phyloP scores from a whole-genome alignment of 1,140 invertebrate species.

The Mizuhopecten yessoensis region DNA sequence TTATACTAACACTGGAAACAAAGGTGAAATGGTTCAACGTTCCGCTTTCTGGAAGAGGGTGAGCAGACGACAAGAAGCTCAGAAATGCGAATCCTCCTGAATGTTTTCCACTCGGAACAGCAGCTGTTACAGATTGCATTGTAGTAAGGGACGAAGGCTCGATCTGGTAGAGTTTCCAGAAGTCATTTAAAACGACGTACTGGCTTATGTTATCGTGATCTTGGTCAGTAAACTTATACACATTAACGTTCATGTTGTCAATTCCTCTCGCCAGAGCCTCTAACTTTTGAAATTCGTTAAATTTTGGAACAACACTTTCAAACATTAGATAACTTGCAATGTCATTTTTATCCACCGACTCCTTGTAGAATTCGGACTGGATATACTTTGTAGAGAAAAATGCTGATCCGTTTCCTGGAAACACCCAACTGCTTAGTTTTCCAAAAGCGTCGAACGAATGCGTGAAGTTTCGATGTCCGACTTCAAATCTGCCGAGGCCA shows the following conservation, averaged over 20 bases:
- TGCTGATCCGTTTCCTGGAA: conserved; percentile 70
- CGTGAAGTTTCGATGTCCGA: conserved; percentile 66
- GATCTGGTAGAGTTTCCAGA: conserved; percentile 78
- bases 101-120: neutral
- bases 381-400: conserved; percentile 75
- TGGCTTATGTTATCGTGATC: conserved; percentile 49
- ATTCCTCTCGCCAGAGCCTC: conserved; percentile 70
- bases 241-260: conserved; percentile 80
- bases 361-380: conserved; percentile 71
- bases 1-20: conserved; percentile 68
- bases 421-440: conserved; percentile 76
- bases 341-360: conserved; percentile 65
- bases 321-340: conserved; percentile 77
- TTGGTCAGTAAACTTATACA: conserved; percentile 66
- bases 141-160: conserved; percentile 66
- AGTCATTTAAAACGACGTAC: conserved; percentile 76
- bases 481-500: conserved; percentile 76
- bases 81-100: conserved; percentile 61
- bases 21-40: conserved; percentile 71
- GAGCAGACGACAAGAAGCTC: conserved; percentile 74
- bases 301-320: conserved; percentile 70
- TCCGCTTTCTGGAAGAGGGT: conserved; percentile 74
- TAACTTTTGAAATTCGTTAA: conserved; percentile 67
- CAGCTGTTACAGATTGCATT: conserved; percentile 54
- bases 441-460: conserved; percentile 78